Conservation (phyloP, 2,113 vertebrate genomes). For the Perognathus longimembris region DNA sequence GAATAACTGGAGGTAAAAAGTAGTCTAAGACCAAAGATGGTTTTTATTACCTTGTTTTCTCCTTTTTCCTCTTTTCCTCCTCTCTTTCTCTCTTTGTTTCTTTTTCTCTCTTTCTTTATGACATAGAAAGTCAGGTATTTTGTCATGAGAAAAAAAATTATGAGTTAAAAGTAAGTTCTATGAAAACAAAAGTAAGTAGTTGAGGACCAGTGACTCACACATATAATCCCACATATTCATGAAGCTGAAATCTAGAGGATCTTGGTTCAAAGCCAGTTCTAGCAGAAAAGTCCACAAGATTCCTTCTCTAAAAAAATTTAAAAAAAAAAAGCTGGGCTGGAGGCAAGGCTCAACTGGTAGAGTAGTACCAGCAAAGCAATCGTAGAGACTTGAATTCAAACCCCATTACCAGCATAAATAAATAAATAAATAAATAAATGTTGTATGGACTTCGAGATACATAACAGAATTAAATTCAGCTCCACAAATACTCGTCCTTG, state of each 20-base stretch:
- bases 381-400: too few species aligned
- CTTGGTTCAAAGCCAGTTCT: not conserved
- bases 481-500: too few species aligned
- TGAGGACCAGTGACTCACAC: not conserved
- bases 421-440: not conserved
- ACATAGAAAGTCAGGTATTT: conserved; percentile 34
- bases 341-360: too few species aligned
- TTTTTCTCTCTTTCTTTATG: not conserved
- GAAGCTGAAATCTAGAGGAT: not conserved
- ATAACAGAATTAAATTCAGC: conserved; percentile 1
- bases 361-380: too few species aligned
- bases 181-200: too few species aligned
- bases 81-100: not conserved
- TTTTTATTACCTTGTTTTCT: conserved; percentile 44
- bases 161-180: conserved; percentile 35
- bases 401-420: too few species aligned
- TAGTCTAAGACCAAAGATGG: conserved; percentile 47
- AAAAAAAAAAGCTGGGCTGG: too few species aligned
- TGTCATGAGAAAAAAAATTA: conserved; percentile 7
- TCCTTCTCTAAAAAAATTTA: too few species aligned
- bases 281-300: too few species aligned
- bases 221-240: not conserved
- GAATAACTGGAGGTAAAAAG: not conserved
- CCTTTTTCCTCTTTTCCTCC: not conserved
- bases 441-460: conserved; percentile 22